Evolutionary conservation across 2,113 vertebrate species (phyloP), one percentile per base, ranked within the genome.

Genomic region (Neoarius graeffei): DNA sequence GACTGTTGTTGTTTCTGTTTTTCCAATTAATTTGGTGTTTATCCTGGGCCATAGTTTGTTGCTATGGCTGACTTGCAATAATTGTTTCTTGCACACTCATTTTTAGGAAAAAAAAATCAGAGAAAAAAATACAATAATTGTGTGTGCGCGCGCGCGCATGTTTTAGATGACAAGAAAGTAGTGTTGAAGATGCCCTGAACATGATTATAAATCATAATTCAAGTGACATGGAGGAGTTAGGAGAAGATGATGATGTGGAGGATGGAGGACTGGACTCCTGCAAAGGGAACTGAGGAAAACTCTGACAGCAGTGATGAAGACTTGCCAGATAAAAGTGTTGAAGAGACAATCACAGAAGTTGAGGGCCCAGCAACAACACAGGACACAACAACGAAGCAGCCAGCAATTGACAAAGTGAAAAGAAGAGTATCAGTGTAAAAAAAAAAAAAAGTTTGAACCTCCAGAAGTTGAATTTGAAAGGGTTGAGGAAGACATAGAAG

Each of bases 141-240:
- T 35, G 35, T 2, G 35, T 35, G 35, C 73, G 14, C n/a, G n/a
- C n/a, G n/a, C n/a, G n/a, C n/a, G n/a, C 15, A 15, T 57, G 7
- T 59, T 87, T 71, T 59, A 73, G 64, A 73, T 83, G 54, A 0
- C 14, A 57, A 59, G 20, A 30, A 57, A 81, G 20, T n/a, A 59
- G 25, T 80, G 76, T 80, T 42, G 6, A 60, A 2, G 27, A 60
- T 81, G 27, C 67, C 57, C 3, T 84, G 27, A 77, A 50, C 3
- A 84, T 87, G 71, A 60, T 89, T 77, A 27, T 84, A 27, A 71
- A 89, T 84, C 48, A 85, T 14, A 57, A 59, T 79, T 79, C 81
- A 77, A 84, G 86, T 84, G 57, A 67, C 80, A 56, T 80, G 30
- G 88, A 20, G 62, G 71, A 84, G 81, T 87, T 84, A 81, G 62